Evolutionary conservation across 64 coral and sea anemone genomes (phyloP).

Genomic region (Trachythela sp.): DNA sequence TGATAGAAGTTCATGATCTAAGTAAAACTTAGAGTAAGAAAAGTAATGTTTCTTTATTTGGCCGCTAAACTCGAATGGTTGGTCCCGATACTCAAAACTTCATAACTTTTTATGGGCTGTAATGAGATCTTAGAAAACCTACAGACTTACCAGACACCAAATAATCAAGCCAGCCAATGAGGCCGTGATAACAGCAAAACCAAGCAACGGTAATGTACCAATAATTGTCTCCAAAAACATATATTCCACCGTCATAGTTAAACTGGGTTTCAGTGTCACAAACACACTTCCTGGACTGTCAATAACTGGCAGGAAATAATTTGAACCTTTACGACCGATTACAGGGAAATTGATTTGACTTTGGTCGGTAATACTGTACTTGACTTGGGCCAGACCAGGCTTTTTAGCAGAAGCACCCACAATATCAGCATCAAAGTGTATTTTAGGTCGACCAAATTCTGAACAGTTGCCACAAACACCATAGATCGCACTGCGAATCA

Average conservation of each 20-base stretch:
- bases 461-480: background rate
- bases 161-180: slow-evolving; percentile 54
- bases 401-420: background rate
- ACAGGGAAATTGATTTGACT: background rate
- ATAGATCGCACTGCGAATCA: background rate
- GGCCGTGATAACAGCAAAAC: slow-evolving; percentile 38
- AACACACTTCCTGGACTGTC: slow-evolving; percentile 8
- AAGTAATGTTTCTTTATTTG: background rate
- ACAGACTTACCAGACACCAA: slow-evolving; percentile 59
- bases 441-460: background rate
- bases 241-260: background rate
- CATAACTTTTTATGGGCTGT: too few relatives aligned
- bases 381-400: background rate
- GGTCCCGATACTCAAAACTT: too few relatives aligned
- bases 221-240: background rate
- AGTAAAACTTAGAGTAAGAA: background rate
- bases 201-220: slow-evolving; percentile 32
- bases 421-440: background rate
- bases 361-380: background rate
- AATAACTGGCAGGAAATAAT: background rate
- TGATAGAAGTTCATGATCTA: background rate
- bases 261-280: background rate
- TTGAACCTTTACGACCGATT: background rate
- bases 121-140: background rate
- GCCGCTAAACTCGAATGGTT: too few relatives aligned